Conservation (phyloP, 2,888 invertebrate species). For the Lepas anatifera region DNA sequence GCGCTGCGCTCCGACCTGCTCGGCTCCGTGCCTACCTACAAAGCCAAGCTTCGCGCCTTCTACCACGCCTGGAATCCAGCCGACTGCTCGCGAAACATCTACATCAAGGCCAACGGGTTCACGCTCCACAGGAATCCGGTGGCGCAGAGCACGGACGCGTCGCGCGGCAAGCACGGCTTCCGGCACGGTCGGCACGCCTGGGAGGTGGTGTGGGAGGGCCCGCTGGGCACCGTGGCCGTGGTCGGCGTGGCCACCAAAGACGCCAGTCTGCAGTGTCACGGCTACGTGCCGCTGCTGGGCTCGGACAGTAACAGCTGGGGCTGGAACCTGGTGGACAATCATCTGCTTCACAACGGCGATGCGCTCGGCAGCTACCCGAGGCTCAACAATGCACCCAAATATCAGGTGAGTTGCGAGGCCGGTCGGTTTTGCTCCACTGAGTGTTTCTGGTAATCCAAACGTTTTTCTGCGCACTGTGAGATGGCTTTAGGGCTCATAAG, state of each 20-base stretch:
- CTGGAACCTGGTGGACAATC: conserved; percentile 98
- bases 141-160: conserved; percentile 95
- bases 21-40: conserved; percentile 74
- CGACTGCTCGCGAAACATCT: conserved; percentile 94
- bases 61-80: conserved; percentile 94
- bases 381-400: conserved; percentile 91
- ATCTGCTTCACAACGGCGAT: conserved; percentile 90
- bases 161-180: conserved; percentile 75
- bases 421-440: too few relatives aligned
- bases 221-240: conserved; percentile 93
- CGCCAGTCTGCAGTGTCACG: conserved; percentile 82
- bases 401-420: conserved; percentile 59
- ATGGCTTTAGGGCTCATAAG: too few relatives aligned
- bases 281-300: conserved; percentile 88
- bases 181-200: conserved; percentile 86
- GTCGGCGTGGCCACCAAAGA: conserved; percentile 91
- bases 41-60: conserved; percentile 84
- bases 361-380: conserved; percentile 87
- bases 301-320: conserved; percentile 98
- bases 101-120: conserved; percentile 91
- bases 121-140: conserved; percentile 96
- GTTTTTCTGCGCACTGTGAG: too few relatives aligned
- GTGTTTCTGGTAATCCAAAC: too few relatives aligned
- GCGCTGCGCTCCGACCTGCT: conserved; percentile 82
- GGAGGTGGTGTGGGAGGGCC: conserved; percentile 98